A percentile compares a stretch with the other conserved stretches of the same genome.
Evolutionary conservation across 2,797 vertebrate species (phyloP).

Genomic region (Dermochelys coriacea): DNA sequence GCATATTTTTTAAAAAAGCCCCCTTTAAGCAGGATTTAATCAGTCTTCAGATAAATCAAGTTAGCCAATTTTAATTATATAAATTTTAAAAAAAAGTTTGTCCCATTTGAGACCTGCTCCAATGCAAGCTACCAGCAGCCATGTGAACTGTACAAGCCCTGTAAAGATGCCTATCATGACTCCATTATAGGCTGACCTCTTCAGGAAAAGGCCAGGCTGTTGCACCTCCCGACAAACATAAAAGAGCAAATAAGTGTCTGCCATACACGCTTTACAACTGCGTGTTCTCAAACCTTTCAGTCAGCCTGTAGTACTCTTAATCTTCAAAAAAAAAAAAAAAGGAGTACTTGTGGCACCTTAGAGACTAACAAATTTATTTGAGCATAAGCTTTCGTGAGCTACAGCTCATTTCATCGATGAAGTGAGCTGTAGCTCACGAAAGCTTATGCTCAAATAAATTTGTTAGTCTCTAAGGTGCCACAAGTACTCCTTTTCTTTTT

Average conservation of each 20-base stretch:
- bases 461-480: too few relatives aligned
- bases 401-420: too few relatives aligned
- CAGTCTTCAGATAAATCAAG: neutral
- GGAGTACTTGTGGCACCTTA: too few relatives aligned
- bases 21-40: neutral
- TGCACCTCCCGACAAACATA: constrained; percentile 3
- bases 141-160: neutral
- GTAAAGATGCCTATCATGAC: neutral
- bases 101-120: neutral
- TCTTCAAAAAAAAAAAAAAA: too few relatives aligned
- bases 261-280: neutral
- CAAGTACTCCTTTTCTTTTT: too few relatives aligned
- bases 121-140: neutral
- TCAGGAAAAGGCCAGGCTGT: constrained; percentile 19
- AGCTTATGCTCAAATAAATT: too few relatives aligned
- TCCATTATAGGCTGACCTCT: neutral
- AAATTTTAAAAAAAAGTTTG: neutral
- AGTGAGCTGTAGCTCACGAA: too few relatives aligned
- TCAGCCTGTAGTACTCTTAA: neutral
- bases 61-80: neutral
- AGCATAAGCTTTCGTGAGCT: too few relatives aligned
- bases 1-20: neutral
- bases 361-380: too few relatives aligned
- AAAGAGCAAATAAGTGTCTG: constrained; percentile 13
- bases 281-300: neutral